A percentile compares a stretch with the other conserved stretches of the same genome.
Conservation (phyloP, 2,797 vertebrate genomes). For the Hapalemur alaotrensis region DNA sequence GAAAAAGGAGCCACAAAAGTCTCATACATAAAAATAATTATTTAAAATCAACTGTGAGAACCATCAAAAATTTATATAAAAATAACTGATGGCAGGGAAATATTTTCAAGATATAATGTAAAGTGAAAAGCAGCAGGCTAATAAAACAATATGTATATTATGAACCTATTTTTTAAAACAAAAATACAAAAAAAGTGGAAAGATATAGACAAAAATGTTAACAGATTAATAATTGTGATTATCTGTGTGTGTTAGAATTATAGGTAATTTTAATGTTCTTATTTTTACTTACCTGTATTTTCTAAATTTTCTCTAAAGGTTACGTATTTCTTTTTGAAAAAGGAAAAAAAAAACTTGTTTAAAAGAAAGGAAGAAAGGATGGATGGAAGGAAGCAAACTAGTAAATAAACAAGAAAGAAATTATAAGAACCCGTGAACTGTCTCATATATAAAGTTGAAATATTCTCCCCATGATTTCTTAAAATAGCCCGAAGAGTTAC, state of each 20-base stretch:
- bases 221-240: neutral
- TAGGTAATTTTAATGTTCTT: neutral
- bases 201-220: neutral
- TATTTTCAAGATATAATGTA: neutral
- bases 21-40: neutral
- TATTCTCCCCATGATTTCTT: neutral
- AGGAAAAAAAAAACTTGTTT: neutral
- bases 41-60: slow-evolving; percentile 19
- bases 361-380: slow-evolving; percentile 21
- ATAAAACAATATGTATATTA: neutral
- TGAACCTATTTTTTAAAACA: neutral
- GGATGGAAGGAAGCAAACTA: neutral
- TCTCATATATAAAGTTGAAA: neutral
- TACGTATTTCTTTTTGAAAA: neutral
- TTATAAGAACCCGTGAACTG: neutral
- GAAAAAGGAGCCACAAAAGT: neutral
- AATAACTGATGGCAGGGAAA: neutral
- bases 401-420: neutral
- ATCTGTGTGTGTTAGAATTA: neutral
- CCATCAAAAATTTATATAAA: neutral
- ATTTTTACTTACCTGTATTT: slow-evolving; percentile 38
- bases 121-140: slow-evolving; percentile 31
- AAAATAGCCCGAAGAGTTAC: neutral
- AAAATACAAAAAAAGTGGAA: slow-evolving; percentile 14
- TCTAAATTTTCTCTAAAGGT: slow-evolving; percentile 33